phyloP scores from a whole-genome alignment of 2,113 vertebrate genomes.

The Seriola rivoliana region DNA sequence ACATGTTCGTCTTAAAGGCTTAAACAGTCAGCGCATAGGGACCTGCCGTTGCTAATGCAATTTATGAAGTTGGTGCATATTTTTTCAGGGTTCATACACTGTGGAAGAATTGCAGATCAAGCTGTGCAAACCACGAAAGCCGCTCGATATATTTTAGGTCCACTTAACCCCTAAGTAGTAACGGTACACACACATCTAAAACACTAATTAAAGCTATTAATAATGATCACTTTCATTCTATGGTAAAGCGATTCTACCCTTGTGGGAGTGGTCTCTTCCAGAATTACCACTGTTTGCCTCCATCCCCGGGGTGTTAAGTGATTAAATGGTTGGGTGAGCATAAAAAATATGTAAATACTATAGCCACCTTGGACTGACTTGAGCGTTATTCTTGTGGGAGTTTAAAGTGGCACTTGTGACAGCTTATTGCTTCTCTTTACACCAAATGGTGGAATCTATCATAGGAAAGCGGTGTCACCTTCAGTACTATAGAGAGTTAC shows the following conservation, averaged over 20 bases:
- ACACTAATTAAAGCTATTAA: slow-evolving; percentile 54
- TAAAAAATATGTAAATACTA: slow-evolving; percentile 69
- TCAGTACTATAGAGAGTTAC: background rate
- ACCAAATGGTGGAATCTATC: slow-evolving; percentile 21
- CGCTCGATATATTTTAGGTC: background rate
- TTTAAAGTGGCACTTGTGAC: slow-evolving; percentile 52
- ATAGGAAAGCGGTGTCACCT: slow-evolving; percentile 42
- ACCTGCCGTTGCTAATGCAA: background rate
- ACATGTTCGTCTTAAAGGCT: slow-evolving; percentile 4
- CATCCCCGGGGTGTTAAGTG: slow-evolving; percentile 50
- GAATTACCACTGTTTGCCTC: slow-evolving; percentile 48
- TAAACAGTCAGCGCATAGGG: background rate
- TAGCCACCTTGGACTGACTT: slow-evolving; percentile 65
- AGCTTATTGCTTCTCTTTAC: slow-evolving; percentile 47
- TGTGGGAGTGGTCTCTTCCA: slow-evolving; percentile 45
- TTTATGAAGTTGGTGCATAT: background rate
- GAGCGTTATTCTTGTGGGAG: slow-evolving; percentile 44
- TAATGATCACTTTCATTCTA: slow-evolving; percentile 22
- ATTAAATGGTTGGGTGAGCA: slow-evolving; percentile 68
- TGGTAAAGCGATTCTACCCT: background rate
- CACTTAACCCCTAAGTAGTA: slow-evolving; percentile 25
- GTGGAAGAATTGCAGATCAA: background rate
- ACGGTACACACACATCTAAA: background rate
- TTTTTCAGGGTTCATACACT: background rate
- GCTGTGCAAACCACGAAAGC: background rate